Percentiles rank a stretch among this genome's conserved stretches.
phyloP scores from a whole-genome alignment of 2,113 vertebrate species.

The Gallinago media region DNA sequence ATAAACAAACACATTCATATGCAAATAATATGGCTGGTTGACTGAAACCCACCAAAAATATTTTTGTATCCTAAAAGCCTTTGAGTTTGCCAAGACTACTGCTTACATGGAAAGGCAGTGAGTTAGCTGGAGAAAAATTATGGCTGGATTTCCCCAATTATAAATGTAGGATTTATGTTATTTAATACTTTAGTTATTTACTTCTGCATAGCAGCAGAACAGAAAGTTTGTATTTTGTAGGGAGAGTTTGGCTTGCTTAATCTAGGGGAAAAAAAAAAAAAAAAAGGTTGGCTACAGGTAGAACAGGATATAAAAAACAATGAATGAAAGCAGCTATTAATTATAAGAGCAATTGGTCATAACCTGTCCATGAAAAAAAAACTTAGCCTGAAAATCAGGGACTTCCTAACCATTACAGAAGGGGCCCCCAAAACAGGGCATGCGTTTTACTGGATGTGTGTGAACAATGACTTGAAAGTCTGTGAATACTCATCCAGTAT shows the following conservation, averaged over 20 bases:
- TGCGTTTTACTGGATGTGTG: neutral
- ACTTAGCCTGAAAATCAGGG: neutral
- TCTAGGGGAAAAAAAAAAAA: neutral
- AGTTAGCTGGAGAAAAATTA: neutral
- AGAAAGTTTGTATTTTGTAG: neutral
- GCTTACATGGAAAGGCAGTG: neutral
- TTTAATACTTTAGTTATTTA: neutral
- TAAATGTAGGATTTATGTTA: neutral
- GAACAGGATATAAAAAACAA: neutral
- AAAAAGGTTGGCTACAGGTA: neutral
- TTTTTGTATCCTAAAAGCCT: neutral
- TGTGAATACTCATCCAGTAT: neutral
- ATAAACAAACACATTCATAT: neutral
- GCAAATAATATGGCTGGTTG: neutral
- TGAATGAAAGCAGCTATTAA: neutral
- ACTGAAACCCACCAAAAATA: neutral
- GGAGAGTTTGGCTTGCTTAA: neutral
- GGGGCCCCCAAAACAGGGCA: neutral
- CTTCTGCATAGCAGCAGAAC: neutral
- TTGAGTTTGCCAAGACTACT: neutral
- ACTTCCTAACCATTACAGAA: neutral
- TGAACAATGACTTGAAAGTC: accelerated
- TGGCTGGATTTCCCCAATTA: neutral
- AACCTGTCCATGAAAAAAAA: neutral
- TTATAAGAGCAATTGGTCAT: neutral